Percentiles rank a stretch among this genome's conserved stretches.
Evolutionary conservation across 92 coral and sea anemone species (phyloP).

Genomic region (Paragorgia papillata): DNA sequence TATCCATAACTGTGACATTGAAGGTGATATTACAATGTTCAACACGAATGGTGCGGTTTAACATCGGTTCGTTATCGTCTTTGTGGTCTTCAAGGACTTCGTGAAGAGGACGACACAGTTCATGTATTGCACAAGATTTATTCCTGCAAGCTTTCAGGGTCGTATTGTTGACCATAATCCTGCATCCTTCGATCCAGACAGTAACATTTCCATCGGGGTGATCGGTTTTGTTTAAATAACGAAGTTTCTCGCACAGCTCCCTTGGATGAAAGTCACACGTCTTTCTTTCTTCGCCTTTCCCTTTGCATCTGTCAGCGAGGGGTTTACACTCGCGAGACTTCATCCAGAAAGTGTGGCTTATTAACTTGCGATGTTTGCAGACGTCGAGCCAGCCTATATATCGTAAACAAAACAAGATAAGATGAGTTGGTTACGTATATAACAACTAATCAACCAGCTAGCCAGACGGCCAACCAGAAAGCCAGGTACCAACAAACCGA

Average conservation of each 20-base stretch:
- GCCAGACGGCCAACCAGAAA: too few species aligned
- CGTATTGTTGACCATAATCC: not conserved
- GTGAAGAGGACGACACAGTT: not conserved
- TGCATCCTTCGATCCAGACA: not conserved
- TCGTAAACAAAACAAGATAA: not conserved
- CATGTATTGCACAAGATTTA: not conserved
- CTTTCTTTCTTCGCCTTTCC: too few species aligned
- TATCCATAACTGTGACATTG: conserved; percentile 1
- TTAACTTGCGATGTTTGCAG: conserved; percentile 24
- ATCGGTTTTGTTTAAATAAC: not conserved
- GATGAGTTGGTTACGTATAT: too few species aligned
- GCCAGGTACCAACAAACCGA: too few species aligned
- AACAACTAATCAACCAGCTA: too few species aligned
- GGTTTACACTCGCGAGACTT: conserved; percentile 20
- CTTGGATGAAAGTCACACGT: too few species aligned
- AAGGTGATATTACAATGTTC: conserved; percentile 2
- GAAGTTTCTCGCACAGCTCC: not conserved
- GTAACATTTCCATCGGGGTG: not conserved
- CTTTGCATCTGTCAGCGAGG: not conserved
- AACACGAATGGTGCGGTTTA: conserved; percentile 7
- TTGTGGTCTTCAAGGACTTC: not conserved
- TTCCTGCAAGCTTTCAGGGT: conserved; percentile 4
- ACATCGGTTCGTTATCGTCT: not conserved
- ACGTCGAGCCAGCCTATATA: conserved; percentile 27
- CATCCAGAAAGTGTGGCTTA: not conserved